These are phyloP conservation scores for Ceratina australensis DNA, from an alignment of 1,140 invertebrate species.

Conservation along the genomic window DNA sequence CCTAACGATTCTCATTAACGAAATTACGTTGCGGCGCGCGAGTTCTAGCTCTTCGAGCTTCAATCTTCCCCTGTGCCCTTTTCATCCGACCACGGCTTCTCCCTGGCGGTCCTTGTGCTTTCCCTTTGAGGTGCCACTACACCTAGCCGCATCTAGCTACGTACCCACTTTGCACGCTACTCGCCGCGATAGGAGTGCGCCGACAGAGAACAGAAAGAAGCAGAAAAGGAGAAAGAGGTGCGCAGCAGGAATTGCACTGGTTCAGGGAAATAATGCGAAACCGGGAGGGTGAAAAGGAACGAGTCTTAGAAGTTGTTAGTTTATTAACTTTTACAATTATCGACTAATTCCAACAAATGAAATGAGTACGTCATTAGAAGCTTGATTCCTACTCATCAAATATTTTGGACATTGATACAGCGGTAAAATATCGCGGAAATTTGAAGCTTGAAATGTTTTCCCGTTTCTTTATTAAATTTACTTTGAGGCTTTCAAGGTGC, in stretches of 20 bases:
- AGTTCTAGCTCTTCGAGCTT: slow-evolving; percentile 38
- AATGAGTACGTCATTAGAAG: too few relatives aligned
- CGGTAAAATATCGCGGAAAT: too few relatives aligned
- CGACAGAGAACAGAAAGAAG: not conserved
- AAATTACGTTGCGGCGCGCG: slow-evolving; percentile 18
- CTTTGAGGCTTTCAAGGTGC: too few relatives aligned
- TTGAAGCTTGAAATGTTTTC: too few relatives aligned
- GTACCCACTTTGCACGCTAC: slow-evolving; percentile 41
- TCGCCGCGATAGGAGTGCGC: slow-evolving; percentile 18
- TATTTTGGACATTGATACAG: too few relatives aligned
- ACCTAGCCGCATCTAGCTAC: slow-evolving; percentile 41
- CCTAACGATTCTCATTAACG: slow-evolving; percentile 44
- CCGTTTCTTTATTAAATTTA: too few relatives aligned
- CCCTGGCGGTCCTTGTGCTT: slow-evolving; percentile 26
- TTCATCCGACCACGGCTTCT: slow-evolving; percentile 26
- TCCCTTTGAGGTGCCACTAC: slow-evolving; percentile 33
- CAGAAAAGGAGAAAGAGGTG: not conserved
- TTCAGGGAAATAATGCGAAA: not conserved
- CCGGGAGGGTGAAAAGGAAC: not conserved
- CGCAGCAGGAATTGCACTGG: too few relatives aligned
- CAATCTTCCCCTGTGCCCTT: slow-evolving; percentile 29
- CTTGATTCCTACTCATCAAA: too few relatives aligned
- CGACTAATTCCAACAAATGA: too few relatives aligned
- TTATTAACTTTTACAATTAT: too few relatives aligned
- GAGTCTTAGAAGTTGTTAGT: not conserved